Conservation (phyloP, 2,797 vertebrate species). For the Eulemur mongoz region DNA sequence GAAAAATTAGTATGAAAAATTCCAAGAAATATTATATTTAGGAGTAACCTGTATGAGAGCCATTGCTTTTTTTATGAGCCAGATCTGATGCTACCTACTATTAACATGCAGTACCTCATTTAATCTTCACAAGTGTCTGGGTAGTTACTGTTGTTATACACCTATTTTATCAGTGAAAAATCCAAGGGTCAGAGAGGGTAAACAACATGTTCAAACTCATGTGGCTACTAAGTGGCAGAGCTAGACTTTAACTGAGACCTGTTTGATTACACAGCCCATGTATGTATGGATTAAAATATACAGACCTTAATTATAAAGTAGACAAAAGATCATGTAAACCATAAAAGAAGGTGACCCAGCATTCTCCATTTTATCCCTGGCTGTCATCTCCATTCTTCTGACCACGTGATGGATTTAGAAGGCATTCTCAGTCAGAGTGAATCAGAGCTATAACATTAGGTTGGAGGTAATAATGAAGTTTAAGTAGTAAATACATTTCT, state of each 20-base stretch:
- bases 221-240: neutral
- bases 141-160: neutral
- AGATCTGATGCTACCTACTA: neutral
- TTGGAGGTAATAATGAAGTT: neutral
- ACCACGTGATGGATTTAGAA: neutral
- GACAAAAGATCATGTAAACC: neutral
- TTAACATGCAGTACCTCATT: neutral
- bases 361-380: neutral
- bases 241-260: neutral
- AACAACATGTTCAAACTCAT: neutral
- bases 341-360: neutral
- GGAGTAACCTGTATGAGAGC: neutral
- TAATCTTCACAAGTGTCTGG: neutral
- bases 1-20: constrained; percentile 9
- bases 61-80: neutral
- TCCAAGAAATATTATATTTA: neutral
- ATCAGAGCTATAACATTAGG: neutral
- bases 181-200: neutral
- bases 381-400: neutral
- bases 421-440: neutral
- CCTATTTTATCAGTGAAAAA: neutral
- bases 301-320: constrained; percentile 1
- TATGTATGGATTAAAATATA: neutral
- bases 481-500: constrained; percentile 16
- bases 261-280: neutral